Base-by-base conservation (phyloP, 2,797 vertebrate genomes). In the Orestias chungarensis region DNA sequence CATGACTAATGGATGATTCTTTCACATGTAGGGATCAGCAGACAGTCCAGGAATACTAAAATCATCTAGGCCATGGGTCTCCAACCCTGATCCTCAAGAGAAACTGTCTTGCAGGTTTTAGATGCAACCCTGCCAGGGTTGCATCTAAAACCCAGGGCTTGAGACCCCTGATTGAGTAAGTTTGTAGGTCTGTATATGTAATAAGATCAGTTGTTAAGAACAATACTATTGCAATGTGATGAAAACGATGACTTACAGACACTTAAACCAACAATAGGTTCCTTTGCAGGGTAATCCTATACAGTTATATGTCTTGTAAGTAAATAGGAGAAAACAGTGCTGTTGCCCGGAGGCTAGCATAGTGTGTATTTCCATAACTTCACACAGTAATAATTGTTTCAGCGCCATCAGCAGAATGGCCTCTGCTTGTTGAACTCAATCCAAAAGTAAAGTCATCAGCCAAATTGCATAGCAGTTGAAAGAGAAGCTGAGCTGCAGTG, bases 361-460 rank as follows among this genome's bases (percentile, higher is more conserved):
- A 66, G 89, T 88, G 85, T 84, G 75, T 78, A 65, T 87, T 84
- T 87, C 91, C 90, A 91, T 92, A 92, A 92, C 89, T 93, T 92
- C 88, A 90, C 90, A 87, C 87, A 79, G 87, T 90, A 93, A 93
- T 93, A 91, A 92, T 93, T 92, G 91, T 93, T 94, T 93, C 87
- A 89, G 83, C 75, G 50, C 88, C 81, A 85, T 94, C 93, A 94
- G 93, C 92, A 92, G 87, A 93, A 93, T 79, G 74, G 89, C 82
- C 86, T 76, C 82, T 81, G 90, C 88, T 89, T 86, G 87, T 93
- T 93, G 92, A 93, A 91, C 88, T 44, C 72, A 64, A 77, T 93
- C 93, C 93, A 93, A 87, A 85, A 88, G 82, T 74, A 80, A 90
- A 93, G 87, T 92, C 88, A 93, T 93, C 92, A 91, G 89, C 90